These are phyloP conservation scores for Agriopis leucophaearia DNA, from an alignment of 2,888 invertebrate species.

Conservation along the genomic window DNA sequence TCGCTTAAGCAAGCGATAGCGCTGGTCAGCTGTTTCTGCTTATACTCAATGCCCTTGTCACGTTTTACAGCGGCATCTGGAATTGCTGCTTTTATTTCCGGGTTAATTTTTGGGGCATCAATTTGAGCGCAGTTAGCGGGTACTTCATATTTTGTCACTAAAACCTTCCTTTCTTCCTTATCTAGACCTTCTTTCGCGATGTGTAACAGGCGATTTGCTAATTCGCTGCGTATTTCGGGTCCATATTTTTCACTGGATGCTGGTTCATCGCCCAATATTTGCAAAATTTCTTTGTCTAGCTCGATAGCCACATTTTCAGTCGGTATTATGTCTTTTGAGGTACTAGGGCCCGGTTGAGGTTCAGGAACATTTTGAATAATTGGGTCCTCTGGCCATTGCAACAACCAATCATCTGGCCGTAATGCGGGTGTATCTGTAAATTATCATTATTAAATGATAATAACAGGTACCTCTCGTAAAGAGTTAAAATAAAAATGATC, in stretches of 20 bases:
- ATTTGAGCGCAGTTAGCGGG: too few species aligned
- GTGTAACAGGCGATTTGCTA: too few species aligned
- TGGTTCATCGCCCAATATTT: slow-evolving; percentile 8
- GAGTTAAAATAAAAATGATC: too few species aligned
- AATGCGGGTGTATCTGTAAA: not conserved
- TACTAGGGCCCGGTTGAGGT: not conserved
- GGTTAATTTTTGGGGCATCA: too few species aligned
- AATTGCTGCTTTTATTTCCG: too few species aligned
- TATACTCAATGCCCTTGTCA: not conserved
- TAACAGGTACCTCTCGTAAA: too few species aligned
- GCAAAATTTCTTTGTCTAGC: slow-evolving; percentile 5
- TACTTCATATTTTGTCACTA: too few species aligned
- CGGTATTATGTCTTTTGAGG: not conserved
- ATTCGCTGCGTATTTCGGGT: too few species aligned
- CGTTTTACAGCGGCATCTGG: not conserved
- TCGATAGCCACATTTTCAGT: not conserved
- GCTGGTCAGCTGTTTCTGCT: slow-evolving; percentile 1
- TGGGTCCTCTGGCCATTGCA: too few species aligned
- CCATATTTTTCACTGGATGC: not conserved
- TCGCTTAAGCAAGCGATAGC: not conserved
- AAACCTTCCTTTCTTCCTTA: too few species aligned
- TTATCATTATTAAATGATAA: not conserved
- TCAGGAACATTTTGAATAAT: not conserved
- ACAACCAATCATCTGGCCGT: slow-evolving; percentile 5
- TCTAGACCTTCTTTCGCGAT: too few species aligned